Evolutionary conservation across 2,113 vertebrate genomes (phyloP).

Genomic region (Bambusicola thoracicus): DNA sequence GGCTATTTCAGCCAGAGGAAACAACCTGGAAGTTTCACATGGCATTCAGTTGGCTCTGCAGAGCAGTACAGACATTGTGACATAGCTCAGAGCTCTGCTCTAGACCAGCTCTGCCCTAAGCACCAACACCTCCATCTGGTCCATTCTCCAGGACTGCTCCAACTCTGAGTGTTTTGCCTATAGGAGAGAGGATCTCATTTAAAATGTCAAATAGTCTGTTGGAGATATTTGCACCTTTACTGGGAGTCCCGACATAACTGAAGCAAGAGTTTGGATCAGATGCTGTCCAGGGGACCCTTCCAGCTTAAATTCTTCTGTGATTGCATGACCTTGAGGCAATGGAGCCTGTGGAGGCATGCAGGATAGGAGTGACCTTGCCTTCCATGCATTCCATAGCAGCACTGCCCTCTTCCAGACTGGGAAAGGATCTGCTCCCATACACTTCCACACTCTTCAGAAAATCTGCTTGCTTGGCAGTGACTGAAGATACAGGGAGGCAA

Average conservation of each 20-base stretch:
- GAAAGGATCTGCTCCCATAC: neutral
- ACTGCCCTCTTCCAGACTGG: neutral
- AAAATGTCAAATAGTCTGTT: neutral
- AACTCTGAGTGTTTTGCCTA: neutral
- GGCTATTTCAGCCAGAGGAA: neutral
- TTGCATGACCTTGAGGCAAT: neutral
- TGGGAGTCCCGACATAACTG: neutral
- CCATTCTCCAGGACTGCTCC: neutral
- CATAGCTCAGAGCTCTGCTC: neutral
- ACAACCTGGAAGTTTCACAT: fast-evolving
- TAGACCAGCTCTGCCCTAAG: neutral
- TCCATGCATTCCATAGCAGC: fast-evolving
- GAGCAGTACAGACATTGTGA: neutral
- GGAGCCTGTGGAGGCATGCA: neutral
- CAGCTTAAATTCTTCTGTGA: neutral
- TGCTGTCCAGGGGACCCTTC: neutral
- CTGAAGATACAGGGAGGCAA: neutral
- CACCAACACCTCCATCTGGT: neutral
- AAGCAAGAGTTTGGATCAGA: neutral
- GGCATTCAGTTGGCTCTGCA: neutral
- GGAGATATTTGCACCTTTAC: neutral
- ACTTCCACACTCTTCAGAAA: neutral
- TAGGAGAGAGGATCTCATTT: neutral
- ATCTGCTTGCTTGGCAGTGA: neutral
- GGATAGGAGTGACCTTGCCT: neutral